These are phyloP conservation scores for Sylvicola cinctus DNA, from an alignment of 2,888 invertebrate genomes.

Conservation along the genomic window DNA sequence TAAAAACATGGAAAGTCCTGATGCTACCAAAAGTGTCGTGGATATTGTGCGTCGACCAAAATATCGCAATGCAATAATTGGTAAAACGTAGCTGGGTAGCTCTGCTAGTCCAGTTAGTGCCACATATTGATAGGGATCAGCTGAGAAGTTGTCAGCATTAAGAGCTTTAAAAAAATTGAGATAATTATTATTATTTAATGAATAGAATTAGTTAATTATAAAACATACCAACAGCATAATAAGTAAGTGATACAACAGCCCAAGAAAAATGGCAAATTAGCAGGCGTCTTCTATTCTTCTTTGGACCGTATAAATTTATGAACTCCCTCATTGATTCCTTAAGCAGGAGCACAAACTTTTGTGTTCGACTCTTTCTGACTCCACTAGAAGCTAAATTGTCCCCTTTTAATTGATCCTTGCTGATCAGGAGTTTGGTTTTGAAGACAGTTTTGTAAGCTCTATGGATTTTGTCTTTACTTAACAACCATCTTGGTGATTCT, in stretches of 20 bases:
- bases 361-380: slow-evolving; percentile 16
- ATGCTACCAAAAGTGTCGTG: too few species aligned
- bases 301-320: slow-evolving; percentile 16
- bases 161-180: slow-evolving; percentile 30
- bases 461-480: slow-evolving; percentile 25
- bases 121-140: slow-evolving; percentile 28
- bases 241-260: slow-evolving; percentile 21
- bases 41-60: too few species aligned
- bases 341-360: slow-evolving; percentile 12
- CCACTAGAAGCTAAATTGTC: slow-evolving; percentile 1
- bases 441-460: slow-evolving; percentile 25
- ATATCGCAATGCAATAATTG: too few species aligned
- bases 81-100: too few species aligned
- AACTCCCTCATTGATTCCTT: slow-evolving; percentile 20
- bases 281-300: slow-evolving; percentile 18
- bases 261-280: slow-evolving; percentile 25
- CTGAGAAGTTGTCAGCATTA: slow-evolving; percentile 30
- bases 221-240: too few species aligned
- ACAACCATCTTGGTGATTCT: slow-evolving; percentile 32
- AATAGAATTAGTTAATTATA: too few species aligned
- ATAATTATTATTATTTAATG: too few species aligned
- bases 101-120: slow-evolving; percentile 29
- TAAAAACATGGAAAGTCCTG: too few species aligned
- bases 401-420: slow-evolving; percentile 13
- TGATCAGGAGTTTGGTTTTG: slow-evolving; percentile 15